Conservation (phyloP, 2,797 vertebrate genomes). For the Aphelocoma californica region DNA sequence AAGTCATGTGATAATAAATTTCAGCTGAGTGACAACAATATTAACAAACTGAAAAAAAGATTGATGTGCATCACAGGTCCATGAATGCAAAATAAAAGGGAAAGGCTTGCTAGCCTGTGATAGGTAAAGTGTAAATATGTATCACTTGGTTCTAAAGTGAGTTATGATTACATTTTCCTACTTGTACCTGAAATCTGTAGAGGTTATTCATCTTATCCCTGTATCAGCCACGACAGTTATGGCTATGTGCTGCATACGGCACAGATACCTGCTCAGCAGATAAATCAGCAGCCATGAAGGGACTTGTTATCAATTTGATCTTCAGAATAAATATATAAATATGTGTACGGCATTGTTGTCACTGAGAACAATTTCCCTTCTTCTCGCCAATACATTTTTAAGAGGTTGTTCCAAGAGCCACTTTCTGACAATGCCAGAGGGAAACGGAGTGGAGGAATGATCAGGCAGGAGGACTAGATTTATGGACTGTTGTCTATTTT, state of each 20-base stretch:
- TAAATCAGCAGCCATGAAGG: constrained; percentile 71
- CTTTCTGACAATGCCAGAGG: constrained; percentile 25
- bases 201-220: constrained; percentile 77
- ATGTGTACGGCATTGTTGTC: constrained; percentile 26
- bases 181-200: constrained; percentile 74
- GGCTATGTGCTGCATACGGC: constrained; percentile 25
- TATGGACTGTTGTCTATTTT: constrained; percentile 33
- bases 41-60: constrained; percentile 75
- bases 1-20: constrained; percentile 70
- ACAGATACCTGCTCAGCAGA: constrained; percentile 65
- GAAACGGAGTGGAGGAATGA: neutral
- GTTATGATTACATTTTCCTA: constrained; percentile 78
- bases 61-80: constrained; percentile 57
- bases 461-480: constrained; percentile 20
- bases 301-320: constrained; percentile 77
- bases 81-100: constrained; percentile 62
- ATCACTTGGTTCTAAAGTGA: constrained; percentile 74
- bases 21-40: constrained; percentile 72
- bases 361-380: constrained; percentile 26
- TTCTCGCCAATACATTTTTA: constrained; percentile 16
- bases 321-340: constrained; percentile 56
- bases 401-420: constrained; percentile 12
- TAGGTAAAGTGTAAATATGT: constrained; percentile 76
- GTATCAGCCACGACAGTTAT: constrained; percentile 73
- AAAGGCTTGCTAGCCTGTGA: constrained; percentile 58